Conservation (phyloP, 2,797 vertebrate genomes). For the Artibeus lituratus region DNA sequence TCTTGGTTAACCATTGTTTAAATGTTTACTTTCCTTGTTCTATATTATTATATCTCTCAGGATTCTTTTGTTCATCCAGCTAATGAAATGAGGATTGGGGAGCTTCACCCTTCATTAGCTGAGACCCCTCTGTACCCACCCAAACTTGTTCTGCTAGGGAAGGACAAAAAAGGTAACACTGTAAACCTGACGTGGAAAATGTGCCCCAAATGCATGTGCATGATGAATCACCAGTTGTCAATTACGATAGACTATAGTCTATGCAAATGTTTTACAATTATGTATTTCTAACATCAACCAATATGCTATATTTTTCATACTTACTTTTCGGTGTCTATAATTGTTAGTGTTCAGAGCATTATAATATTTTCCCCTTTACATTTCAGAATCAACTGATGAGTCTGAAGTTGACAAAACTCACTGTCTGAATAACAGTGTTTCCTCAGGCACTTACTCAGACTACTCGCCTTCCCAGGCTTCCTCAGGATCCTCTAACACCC, state of each 20-base stretch:
- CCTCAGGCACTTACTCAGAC: conserved; percentile 99
- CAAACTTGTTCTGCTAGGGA: conserved; percentile 97
- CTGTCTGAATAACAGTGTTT: conserved; percentile 98
- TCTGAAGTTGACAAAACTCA: conserved; percentile 98
- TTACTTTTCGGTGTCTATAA: conserved; percentile 39
- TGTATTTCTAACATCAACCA: neutral
- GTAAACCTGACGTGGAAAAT: neutral
- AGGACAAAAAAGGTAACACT: conserved; percentile 98
- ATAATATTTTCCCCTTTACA: conserved; percentile 75
- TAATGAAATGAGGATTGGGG: conserved; percentile 97
- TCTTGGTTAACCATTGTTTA: conserved; percentile 69
- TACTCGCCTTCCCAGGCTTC: conserved; percentile 99
- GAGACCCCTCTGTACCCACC: conserved; percentile 98
- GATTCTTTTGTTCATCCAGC: conserved; percentile 97
- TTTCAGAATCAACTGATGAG: conserved; percentile 97
- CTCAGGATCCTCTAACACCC: conserved; percentile 96
- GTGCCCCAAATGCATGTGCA: conserved; percentile 31
- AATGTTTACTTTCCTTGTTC: conserved; percentile 78
- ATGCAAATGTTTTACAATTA: conserved; percentile 6
- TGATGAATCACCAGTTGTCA: conserved; percentile 45
- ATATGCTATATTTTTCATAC: conserved; percentile 40
- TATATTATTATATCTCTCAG: conserved; percentile 85
- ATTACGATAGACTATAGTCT: conserved; percentile 13
- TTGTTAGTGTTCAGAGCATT: conserved; percentile 16
- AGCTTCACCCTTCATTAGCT: conserved; percentile 97